phyloP scores from a whole-genome alignment of 2,797 vertebrate genomes.

The Adrianichthys oophorus region DNA sequence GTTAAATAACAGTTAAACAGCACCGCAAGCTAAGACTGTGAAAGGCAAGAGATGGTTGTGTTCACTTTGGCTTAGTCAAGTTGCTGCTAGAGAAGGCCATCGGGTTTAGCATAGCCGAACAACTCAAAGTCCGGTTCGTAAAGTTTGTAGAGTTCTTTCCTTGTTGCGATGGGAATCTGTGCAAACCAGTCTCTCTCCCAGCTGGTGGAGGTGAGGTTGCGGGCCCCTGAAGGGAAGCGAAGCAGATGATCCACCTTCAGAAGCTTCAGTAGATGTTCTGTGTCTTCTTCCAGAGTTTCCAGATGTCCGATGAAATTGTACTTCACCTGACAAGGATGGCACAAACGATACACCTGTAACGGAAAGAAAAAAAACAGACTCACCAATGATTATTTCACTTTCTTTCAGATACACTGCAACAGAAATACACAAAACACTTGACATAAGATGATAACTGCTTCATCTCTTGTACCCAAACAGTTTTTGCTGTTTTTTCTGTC shows the following conservation, averaged over 20 bases:
- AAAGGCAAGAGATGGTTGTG: constrained; percentile 41
- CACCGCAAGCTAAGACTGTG: constrained; percentile 21
- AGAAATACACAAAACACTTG: not conserved
- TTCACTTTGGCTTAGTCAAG: constrained; percentile 22
- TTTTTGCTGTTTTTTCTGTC: too few relatives aligned
- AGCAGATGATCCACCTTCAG: constrained; percentile 87
- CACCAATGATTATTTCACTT: not conserved
- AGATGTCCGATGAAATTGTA: constrained; percentile 94
- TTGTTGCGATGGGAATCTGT: constrained; percentile 83
- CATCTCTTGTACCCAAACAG: too few relatives aligned
- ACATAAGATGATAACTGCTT: not conserved
- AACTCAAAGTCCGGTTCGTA: constrained; percentile 93
- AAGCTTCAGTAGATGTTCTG: constrained; percentile 85
- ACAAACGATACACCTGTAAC: constrained; percentile 81
- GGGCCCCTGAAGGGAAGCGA: constrained; percentile 86
- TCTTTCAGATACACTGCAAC: not conserved
- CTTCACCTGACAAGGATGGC: constrained; percentile 96
- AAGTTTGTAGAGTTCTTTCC: constrained; percentile 89
- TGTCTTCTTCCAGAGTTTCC: constrained; percentile 91
- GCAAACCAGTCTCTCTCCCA: constrained; percentile 94
- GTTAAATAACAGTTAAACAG: constrained; percentile 32
- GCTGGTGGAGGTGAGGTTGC: constrained; percentile 88
- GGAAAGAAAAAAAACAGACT: not conserved
- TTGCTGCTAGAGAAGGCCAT: constrained; percentile 61
- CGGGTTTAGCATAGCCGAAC: constrained; percentile 93